Conservation (phyloP, 1,140 invertebrate genomes). For the Samia ricini region DNA sequence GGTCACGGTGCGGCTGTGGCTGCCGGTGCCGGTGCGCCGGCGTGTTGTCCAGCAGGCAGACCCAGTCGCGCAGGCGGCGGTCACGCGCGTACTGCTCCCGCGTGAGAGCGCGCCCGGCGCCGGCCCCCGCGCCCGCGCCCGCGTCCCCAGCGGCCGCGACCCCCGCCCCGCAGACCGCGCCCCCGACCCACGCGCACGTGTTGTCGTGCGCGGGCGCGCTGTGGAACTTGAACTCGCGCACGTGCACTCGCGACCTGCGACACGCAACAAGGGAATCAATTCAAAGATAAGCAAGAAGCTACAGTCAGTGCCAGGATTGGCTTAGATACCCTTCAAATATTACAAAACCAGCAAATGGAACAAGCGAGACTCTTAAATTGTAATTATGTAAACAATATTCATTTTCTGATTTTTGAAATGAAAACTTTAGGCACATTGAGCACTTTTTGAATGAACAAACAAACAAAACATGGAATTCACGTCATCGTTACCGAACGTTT, state of each 20-base stretch:
- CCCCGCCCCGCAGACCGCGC: slow-evolving; percentile 90
- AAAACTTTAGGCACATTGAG: too few species aligned
- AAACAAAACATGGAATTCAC: too few species aligned
- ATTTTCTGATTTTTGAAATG: too few species aligned
- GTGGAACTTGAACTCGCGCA: slow-evolving; percentile 49
- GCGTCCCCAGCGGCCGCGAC: slow-evolving; percentile 86
- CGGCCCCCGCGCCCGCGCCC: slow-evolving; percentile 76
- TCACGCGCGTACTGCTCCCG: slow-evolving; percentile 86
- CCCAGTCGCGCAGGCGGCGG: slow-evolving; percentile 89
- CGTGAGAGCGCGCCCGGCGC: slow-evolving; percentile 83
- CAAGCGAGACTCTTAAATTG: too few species aligned
- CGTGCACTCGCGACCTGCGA: slow-evolving; percentile 24
- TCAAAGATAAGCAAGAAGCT: neutral
- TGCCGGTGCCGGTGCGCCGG: slow-evolving; percentile 36
- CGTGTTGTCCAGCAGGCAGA: slow-evolving; percentile 83
- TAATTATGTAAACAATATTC: too few species aligned
- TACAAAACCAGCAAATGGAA: too few species aligned
- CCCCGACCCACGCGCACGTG: slow-evolving; percentile 69
- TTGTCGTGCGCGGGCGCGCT: slow-evolving; percentile 37
- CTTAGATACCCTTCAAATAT: neutral
- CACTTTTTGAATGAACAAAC: too few species aligned
- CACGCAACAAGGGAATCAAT: neutral
- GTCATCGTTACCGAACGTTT: too few species aligned
- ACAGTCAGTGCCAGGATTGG: neutral
- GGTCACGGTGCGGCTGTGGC: slow-evolving; percentile 29